A percentile compares a stretch with the other conserved stretches of the same genome.
Conservation (phyloP, 1,140 invertebrate species). For the Luehdorfia chinensis region DNA sequence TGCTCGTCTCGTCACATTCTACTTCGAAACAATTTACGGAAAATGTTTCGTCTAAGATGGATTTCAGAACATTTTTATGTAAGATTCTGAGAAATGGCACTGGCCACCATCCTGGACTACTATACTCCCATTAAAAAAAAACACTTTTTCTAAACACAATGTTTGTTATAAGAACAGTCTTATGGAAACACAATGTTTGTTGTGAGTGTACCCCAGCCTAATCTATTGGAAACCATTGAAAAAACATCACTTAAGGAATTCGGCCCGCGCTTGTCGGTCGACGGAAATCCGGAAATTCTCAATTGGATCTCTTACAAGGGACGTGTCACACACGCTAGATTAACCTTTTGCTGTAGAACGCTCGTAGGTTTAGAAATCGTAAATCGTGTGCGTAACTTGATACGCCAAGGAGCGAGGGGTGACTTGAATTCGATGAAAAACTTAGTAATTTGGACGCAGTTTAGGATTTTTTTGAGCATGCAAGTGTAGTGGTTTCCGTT, state of each 20-base stretch:
- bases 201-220: constrained; percentile 24
- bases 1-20: no score
- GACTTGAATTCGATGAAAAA: constrained; percentile 13
- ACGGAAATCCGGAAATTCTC: constrained; percentile 51
- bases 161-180: no score
- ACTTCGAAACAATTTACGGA: no score
- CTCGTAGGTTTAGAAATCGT: constrained; percentile 29
- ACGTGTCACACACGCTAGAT: constrained; percentile 53
- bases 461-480: no score
- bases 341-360: constrained; percentile 32
- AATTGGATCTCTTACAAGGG: constrained; percentile 57
- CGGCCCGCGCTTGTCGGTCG: constrained; percentile 20
- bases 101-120: no score
- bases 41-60: no score
- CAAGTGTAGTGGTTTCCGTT: no score
- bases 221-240: constrained; percentile 57
- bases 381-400: constrained; percentile 56
- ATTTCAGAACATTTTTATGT: no score
- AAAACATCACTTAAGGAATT: constrained; percentile 55
- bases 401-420: constrained; percentile 26
- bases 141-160: no score
- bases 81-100: no score
- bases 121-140: no score
- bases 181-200: no score
- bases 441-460: constrained; percentile 3